Base-by-base conservation (phyloP, 2,888 invertebrate genomes). In the Tetragonula carbonaria region DNA sequence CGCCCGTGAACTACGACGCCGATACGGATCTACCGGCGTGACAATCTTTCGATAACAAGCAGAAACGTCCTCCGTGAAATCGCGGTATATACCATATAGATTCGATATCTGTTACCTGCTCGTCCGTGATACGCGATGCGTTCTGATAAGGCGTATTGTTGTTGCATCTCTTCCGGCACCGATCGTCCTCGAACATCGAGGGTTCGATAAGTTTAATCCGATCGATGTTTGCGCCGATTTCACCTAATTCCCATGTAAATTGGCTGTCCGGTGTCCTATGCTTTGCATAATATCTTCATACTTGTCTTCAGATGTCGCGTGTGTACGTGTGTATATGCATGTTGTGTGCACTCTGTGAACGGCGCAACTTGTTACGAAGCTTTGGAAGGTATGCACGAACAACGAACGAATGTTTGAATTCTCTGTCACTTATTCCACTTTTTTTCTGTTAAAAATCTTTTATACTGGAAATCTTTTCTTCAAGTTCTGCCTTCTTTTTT, bases 11-110 rank as follows among this genome's bases (percentile, higher is more conserved):
- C 73, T 83, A 84, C 77, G 73, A 65, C 80, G 59, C 28, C 77
- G 88, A 90, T 90, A 89, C 67, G 23, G 68, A 89, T 90, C 90
- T 89, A 89, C 77, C 80, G 59, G 85, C 80, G 86, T 68, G 90
- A 87, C 89, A 88, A 88, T 89, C 84, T 68, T 75, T 71, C 79
- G 82, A 82, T 87, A 87, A 88, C 87, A 83, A 82, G 83, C 78
- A 11, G 79, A 72, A 57, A 78, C 81, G 85, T 67, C 16, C 67
- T 67, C 21, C 67, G 57, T 18, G 57, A 71, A 73, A 73, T 81
- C 59, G 73, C 71, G 75, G 38, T 23, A 62, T 21, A 38, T 18
- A 38, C 23, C 70, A 65, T 45, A 45, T 80, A 74, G 74, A 57
- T 77, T 78, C 59, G 33, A 66, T 80, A 85, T 63, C 78, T 79